Conservation (phyloP, 2,888 invertebrate genomes). For the Sinelater perroti region DNA sequence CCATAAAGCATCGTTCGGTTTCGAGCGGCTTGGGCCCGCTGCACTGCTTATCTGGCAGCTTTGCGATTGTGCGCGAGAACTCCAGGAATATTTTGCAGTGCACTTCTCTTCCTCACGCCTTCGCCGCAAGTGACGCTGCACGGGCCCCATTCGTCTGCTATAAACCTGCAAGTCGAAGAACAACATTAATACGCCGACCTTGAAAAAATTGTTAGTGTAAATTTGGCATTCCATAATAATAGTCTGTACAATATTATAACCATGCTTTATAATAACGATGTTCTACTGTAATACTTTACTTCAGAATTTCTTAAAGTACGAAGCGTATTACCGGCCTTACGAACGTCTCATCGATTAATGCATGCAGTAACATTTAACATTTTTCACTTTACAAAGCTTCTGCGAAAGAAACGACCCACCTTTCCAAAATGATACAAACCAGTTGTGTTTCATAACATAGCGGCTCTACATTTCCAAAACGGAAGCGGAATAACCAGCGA, state of each 20-base stretch:
- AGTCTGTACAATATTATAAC: not conserved
- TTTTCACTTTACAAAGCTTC: no score
- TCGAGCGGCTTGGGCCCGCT: slow-evolving; percentile 84
- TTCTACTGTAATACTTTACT: no score
- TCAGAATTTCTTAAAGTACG: no score
- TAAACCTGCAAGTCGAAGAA: slow-evolving; percentile 72
- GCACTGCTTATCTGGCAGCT: slow-evolving; percentile 87
- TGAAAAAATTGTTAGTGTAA: not conserved
- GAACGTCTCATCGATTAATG: no score
- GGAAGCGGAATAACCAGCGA: no score
- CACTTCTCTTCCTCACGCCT: slow-evolving; percentile 88
- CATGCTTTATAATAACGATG: slow-evolving; percentile 5
- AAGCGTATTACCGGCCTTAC: no score
- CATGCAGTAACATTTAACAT: no score
- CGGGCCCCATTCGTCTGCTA: slow-evolving; percentile 91
- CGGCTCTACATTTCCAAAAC: no score
- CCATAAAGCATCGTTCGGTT: slow-evolving; percentile 81
- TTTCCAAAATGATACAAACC: no score
- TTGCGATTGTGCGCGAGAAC: slow-evolving; percentile 88
- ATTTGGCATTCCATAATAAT: slow-evolving; percentile 2
- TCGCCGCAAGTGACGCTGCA: slow-evolving; percentile 85
- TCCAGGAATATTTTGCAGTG: slow-evolving; percentile 94
- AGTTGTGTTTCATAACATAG: no score
- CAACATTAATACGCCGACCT: not conserved
- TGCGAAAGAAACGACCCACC: no score